Evolutionary conservation across 1,140 invertebrate species (phyloP).

Genomic region (Sweltsa coloradensis): DNA sequence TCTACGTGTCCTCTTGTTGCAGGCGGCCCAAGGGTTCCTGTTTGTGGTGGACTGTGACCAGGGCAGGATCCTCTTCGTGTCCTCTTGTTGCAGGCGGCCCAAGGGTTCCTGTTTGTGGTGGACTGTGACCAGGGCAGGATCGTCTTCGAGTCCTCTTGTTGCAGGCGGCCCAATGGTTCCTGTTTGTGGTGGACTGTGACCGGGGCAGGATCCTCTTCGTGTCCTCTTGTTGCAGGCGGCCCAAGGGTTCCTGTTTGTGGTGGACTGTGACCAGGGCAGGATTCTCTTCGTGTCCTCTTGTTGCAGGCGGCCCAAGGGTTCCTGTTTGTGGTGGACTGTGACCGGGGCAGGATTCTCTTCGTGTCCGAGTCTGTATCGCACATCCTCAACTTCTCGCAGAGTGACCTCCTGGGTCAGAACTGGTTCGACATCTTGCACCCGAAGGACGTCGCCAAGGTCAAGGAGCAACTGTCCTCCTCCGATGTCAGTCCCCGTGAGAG

Average conservation of each 20-base stretch:
- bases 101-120: conserved; percentile 88
- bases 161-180: conserved; percentile 78
- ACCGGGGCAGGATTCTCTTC: conserved; percentile 79
- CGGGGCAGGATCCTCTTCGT: conserved; percentile 81
- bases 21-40: conserved; percentile 83
- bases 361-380: conserved; percentile 82
- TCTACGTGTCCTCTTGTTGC: conserved; percentile 73
- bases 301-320: conserved; percentile 79
- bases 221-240: conserved; percentile 67
- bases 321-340: conserved; percentile 86
- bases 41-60: conserved; percentile 90
- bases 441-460: conserved; percentile 88
- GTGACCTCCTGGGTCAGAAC: conserved; percentile 81
- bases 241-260: conserved; percentile 86
- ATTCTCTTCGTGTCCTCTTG: conserved; percentile 75
- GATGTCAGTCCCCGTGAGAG: conserved; percentile 79
- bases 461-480: conserved; percentile 85
- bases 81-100: conserved; percentile 65
- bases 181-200: conserved; percentile 90
- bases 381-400: conserved; percentile 71
- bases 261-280: conserved; percentile 81
- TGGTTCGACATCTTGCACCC: conserved; percentile 92
- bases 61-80: conserved; percentile 81
- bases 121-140: conserved; percentile 84
- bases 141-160: conserved; percentile 73